Evolutionary conservation across 2,888 invertebrate species (phyloP).

Genomic region (Oxytorus armatus): DNA sequence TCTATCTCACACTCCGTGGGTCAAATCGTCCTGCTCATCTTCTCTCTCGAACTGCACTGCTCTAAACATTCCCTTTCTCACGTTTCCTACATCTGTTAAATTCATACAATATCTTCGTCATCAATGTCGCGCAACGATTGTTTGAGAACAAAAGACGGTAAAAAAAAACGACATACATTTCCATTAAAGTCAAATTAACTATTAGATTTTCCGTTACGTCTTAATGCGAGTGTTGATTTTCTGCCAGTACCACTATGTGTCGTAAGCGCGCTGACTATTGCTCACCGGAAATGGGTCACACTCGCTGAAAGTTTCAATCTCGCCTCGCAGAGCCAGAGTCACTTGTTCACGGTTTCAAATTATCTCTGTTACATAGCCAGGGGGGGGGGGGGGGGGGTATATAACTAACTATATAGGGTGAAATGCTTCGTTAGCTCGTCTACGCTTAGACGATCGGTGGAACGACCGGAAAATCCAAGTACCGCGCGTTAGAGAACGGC

Average conservation of each 20-base stretch:
- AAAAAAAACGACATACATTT: too few relatives aligned
- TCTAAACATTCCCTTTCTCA: background rate
- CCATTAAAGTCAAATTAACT: too few relatives aligned
- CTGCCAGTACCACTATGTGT: background rate
- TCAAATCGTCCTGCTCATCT: conserved; percentile 18
- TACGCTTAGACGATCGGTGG: conserved; percentile 40
- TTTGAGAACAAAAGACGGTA: too few relatives aligned
- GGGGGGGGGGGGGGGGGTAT: too few relatives aligned
- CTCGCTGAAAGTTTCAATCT: conserved; percentile 24
- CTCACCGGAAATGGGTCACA: conserved; percentile 21
- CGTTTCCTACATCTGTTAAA: background rate
- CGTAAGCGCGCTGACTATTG: background rate
- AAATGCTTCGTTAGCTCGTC: conserved; percentile 41
- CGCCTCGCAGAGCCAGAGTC: conserved; percentile 37
- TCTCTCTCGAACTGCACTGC: background rate
- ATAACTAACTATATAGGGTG: background rate
- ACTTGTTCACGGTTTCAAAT: conserved; percentile 42
- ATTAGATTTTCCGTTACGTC: too few relatives aligned
- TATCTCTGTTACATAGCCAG: conserved; percentile 4
- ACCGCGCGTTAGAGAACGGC: background rate
- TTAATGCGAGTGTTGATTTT: too few relatives aligned
- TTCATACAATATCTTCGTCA: background rate
- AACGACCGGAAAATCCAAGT: conserved; percentile 48
- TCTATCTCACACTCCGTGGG: background rate
- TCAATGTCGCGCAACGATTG: too few relatives aligned